Percentiles rank a stretch among this genome's conserved stretches.
phyloP scores from a whole-genome alignment of 2,113 vertebrate genomes.

The Malaclemys terrapin region DNA sequence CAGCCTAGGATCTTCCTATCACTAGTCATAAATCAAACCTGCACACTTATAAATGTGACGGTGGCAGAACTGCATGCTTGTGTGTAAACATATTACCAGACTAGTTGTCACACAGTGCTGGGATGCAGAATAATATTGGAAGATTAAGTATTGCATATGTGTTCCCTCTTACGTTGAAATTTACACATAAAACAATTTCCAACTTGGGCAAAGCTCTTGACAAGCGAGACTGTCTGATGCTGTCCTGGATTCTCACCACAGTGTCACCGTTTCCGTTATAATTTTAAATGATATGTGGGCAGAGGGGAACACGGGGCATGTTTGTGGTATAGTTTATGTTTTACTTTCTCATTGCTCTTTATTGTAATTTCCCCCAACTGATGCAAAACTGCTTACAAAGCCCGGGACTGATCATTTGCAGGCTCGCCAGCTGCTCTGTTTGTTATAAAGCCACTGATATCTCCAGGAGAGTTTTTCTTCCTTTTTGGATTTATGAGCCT shows the following conservation, averaged over 20 bases:
- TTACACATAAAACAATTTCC: not conserved
- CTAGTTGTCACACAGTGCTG: conserved; percentile 30
- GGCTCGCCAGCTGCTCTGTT: conserved; percentile 60
- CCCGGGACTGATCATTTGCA: conserved; percentile 71
- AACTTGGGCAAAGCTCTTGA: not conserved
- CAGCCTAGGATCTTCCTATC: conserved; percentile 56
- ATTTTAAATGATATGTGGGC: not conserved
- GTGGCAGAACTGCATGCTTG: conserved; percentile 43
- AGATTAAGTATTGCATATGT: conserved; percentile 16
- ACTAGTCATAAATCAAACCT: conserved; percentile 66
- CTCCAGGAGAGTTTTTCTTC: conserved; percentile 61
- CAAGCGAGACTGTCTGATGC: not conserved
- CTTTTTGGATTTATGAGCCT: conserved; percentile 71
- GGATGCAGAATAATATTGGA: not conserved
- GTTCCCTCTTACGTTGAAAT: conserved; percentile 1
- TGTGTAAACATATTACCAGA: conserved; percentile 55
- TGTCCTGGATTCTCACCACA: conserved; percentile 1
- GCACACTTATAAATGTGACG: conserved; percentile 44
- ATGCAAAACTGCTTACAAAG: conserved; percentile 64
- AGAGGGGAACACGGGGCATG: not conserved
- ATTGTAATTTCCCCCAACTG: conserved; percentile 54
- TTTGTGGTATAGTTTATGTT: conserved; percentile 23
- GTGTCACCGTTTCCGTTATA: not conserved
- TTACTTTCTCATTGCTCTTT: conserved; percentile 53
- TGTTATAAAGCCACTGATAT: conserved; percentile 65